Base-by-base conservation (phyloP, 2,113 vertebrate species). In the Oriolus oriolus region DNA sequence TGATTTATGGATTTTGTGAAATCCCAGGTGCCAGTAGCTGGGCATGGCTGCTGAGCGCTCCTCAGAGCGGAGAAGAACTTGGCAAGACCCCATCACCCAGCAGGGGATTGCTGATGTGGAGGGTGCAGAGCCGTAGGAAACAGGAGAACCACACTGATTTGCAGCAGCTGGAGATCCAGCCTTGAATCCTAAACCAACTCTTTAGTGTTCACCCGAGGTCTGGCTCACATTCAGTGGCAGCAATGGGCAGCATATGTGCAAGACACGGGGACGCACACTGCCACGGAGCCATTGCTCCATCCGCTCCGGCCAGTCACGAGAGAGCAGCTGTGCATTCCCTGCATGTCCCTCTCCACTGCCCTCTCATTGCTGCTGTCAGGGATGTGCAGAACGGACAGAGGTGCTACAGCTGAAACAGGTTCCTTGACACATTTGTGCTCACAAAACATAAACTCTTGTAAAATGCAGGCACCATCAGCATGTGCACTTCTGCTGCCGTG, bases 231-330 rank as follows among this genome's bases (percentile, higher is more conserved):
- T 90, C 68, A 78, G 59, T 19, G 71, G 42, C 60, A 91, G 66
- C 42, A 68, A 41, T 15, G 44, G 47, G 33, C 75, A 76, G 13
- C 63, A 57, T 5, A 37, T 30, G 79, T 52, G 60, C 41, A 35
- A 0, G 1, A 15, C 42, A 28, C 23, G 5, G 41, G 59, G 57
- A n/a, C 60, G 39, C 2, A 0, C 50, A n/a, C 19, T 70, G 65
- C 57, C 3, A 0, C 1, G 31, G 54, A 69, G 35, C 57, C 77
- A 0, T 9, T 21, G 22, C 65, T 69, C 22, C n/a, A 6, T 20
- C 45, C 4, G 2, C 53, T 50, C 83, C 3, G 0, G 0, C 39
- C 9, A 3, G 24, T 21, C 59, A 50, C 0, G 0, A 39, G 31
- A 0, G 6, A 81, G 84, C 54, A 89, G 39, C 41, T 78, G 26